Evolutionary conservation across 2,797 vertebrate species (phyloP).

Genomic region (Trachurus trachurus): DNA sequence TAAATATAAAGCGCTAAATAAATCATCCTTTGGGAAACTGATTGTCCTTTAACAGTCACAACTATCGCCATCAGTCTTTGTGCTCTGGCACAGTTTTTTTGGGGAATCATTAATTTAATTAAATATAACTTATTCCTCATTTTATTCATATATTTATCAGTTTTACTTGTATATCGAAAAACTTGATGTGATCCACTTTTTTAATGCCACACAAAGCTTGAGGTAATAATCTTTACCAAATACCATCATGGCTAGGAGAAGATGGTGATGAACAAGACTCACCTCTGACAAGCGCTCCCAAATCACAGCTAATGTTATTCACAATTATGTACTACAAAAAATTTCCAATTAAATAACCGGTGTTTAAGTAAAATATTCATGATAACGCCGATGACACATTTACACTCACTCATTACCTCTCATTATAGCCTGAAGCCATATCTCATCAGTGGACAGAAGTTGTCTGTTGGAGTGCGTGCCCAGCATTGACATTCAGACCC

Average conservation of each 20-base stretch:
- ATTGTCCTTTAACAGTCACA: background rate
- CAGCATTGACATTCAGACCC: conserved; percentile 47
- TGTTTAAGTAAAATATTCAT: conserved; percentile 51
- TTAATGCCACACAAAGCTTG: conserved; percentile 36
- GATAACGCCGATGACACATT: conserved; percentile 57
- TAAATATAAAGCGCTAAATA: background rate
- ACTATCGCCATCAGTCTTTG: background rate
- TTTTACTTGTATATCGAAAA: background rate
- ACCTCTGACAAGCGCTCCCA: conserved; percentile 13
- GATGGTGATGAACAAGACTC: conserved; percentile 28
- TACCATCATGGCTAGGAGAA: conserved; percentile 12
- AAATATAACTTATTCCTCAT: background rate
- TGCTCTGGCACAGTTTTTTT: conserved; percentile 9
- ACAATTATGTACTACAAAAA: background rate
- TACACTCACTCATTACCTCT: conserved; percentile 61
- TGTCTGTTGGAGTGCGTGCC: conserved; percentile 42
- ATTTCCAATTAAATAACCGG: conserved; percentile 46
- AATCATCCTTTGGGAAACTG: background rate
- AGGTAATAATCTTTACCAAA: conserved; percentile 34
- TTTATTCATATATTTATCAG: conserved; percentile 1
- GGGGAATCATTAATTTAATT: background rate
- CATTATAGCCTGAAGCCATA: conserved; percentile 54
- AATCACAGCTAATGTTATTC: conserved; percentile 18
- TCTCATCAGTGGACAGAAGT: conserved; percentile 55
- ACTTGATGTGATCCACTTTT: conserved; percentile 12